Conservation (phyloP, 2,797 vertebrate species). For the Nannoperca australis region DNA sequence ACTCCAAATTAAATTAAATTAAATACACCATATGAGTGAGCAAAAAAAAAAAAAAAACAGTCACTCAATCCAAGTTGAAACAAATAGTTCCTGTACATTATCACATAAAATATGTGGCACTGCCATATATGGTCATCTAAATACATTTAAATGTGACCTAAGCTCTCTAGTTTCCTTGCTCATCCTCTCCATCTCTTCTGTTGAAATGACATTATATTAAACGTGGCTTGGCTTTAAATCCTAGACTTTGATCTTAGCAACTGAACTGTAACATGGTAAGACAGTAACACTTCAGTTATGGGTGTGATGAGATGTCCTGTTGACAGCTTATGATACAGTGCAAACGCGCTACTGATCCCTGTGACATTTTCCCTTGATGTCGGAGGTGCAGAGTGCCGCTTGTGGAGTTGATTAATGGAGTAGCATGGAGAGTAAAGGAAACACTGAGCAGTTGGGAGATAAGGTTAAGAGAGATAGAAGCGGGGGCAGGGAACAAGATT, state of each 20-base stretch:
- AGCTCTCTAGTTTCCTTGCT: background rate
- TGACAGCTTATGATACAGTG: conserved; percentile 20
- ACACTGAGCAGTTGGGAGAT: background rate
- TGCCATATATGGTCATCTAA: background rate
- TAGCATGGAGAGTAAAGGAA: background rate
- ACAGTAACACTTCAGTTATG: conserved; percentile 8
- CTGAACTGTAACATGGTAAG: background rate
- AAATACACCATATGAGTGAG: background rate
- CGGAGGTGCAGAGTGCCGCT: background rate
- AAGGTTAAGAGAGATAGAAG: background rate
- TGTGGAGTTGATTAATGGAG: conserved; percentile 26
- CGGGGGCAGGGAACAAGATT: background rate
- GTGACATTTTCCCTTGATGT: conserved; percentile 20
- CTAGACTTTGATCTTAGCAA: background rate
- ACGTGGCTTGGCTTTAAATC: background rate
- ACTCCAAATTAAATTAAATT: background rate
- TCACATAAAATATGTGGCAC: background rate
- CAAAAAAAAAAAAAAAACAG: background rate
- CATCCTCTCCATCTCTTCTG: background rate
- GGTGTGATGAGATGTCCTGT: conserved; percentile 12
- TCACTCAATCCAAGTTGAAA: background rate
- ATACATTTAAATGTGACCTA: background rate
- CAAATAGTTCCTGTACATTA: background rate
- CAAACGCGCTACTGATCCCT: conserved; percentile 25
- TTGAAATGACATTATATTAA: background rate